Evolutionary conservation across 2,113 vertebrate genomes (phyloP).

Genomic region (Telmatochromis brachygnathus): DNA sequence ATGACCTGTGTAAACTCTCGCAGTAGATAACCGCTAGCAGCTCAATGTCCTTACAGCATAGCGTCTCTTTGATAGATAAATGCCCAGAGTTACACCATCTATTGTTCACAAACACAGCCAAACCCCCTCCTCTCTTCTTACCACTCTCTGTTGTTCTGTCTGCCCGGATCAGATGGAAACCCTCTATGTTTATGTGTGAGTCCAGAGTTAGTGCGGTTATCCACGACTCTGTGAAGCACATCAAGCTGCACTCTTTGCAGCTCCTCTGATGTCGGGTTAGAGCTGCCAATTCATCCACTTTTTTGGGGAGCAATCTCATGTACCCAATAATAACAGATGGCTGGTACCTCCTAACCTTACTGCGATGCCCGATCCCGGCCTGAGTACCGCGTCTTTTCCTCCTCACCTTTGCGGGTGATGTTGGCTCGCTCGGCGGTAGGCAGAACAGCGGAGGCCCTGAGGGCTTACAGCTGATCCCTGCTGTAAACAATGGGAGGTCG

Average conservation of each 20-base stretch:
- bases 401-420: not conserved
- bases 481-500: not conserved
- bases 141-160: not conserved
- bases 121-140: not conserved
- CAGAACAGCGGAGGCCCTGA: not conserved
- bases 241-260: not conserved
- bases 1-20: too few relatives aligned
- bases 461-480: not conserved
- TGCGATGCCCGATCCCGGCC: not conserved
- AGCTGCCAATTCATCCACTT: not conserved
- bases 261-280: not conserved
- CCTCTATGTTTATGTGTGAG: not conserved
- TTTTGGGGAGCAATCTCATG: not conserved
- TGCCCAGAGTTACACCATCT: too few relatives aligned
- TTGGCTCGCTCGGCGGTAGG: not conserved
- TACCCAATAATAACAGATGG: not conserved
- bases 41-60: too few relatives aligned
- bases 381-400: not conserved
- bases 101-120: not conserved
- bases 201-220: not conserved
- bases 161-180: not conserved
- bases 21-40: too few relatives aligned
- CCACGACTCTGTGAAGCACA: too few relatives aligned
- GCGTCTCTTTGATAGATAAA: too few relatives aligned
- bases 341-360: not conserved